Evolutionary conservation across 2,113 vertebrate genomes (phyloP).

Genomic region (Actenoides hombroni): DNA sequence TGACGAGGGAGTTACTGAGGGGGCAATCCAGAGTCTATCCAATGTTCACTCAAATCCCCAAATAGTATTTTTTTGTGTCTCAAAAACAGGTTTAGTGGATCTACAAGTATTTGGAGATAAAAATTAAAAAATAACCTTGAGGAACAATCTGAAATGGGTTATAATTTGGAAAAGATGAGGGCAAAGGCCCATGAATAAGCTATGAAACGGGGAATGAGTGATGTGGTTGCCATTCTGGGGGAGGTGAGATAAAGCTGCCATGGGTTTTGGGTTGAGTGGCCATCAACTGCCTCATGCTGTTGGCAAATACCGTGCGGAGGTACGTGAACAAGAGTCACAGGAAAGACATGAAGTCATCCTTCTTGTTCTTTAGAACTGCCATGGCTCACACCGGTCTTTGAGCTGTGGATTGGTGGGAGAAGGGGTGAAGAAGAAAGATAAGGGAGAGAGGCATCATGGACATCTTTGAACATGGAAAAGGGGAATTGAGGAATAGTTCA

Average conservation of each 20-base stretch:
- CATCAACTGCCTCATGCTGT: not conserved
- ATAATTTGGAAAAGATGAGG: not conserved
- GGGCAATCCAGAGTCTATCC: not conserved
- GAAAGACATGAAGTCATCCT: not conserved
- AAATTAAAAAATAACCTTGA: slow-evolving; percentile 12
- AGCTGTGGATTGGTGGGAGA: not conserved
- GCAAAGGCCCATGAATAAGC: not conserved
- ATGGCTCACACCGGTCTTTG: not conserved
- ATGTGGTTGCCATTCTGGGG: not conserved
- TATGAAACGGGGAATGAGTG: not conserved
- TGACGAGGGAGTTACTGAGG: not conserved
- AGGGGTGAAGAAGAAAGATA: not conserved
- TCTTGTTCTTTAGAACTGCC: not conserved
- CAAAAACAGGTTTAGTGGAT: not conserved
- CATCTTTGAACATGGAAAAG: not conserved
- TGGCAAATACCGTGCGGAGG: not conserved
- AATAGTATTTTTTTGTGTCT: not conserved
- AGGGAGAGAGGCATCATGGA: not conserved
- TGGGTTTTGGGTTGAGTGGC: not conserved
- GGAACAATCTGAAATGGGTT: not conserved
- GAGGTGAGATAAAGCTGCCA: not conserved
- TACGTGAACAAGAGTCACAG: not conserved
- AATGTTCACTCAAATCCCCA: not conserved
- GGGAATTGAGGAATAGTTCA: not conserved
- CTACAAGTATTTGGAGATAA: not conserved